Conservation (phyloP, 2,888 invertebrate species). For the Junonia oenone region DNA sequence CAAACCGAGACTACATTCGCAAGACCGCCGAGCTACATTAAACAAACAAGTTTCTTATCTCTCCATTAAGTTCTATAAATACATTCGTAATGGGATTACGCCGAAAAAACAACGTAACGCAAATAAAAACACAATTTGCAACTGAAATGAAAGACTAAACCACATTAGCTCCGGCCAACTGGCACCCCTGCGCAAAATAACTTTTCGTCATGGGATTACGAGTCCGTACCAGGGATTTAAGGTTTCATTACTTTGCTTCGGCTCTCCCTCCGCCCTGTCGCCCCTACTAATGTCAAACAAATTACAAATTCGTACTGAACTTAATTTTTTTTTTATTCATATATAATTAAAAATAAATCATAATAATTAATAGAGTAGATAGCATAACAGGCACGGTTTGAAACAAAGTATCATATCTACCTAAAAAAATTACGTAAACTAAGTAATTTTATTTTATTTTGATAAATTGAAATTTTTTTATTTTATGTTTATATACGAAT, state of each 20-base stretch:
- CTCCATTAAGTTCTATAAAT: constrained; percentile 18
- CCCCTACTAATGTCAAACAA: constrained; percentile 29
- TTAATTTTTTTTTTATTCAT: no score
- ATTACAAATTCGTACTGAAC: background rate
- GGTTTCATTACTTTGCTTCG: constrained; percentile 73
- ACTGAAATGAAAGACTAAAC: constrained; percentile 72
- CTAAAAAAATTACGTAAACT: no score
- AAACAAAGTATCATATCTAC: no score
- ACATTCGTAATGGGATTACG: constrained; percentile 44
- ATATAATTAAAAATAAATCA: no score
- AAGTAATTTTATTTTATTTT: no score
- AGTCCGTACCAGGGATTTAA: constrained; percentile 77
- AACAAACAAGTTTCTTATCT: constrained; percentile 19
- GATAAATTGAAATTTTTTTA: no score
- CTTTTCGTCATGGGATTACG: constrained; percentile 76
- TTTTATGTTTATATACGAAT: no score
- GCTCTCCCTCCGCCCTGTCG: constrained; percentile 32
- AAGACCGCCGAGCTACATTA: constrained; percentile 11
- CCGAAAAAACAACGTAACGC: constrained; percentile 48
- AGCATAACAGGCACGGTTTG: no score
- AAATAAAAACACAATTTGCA: constrained; percentile 71
- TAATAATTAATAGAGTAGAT: no score
- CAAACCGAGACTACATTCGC: background rate
- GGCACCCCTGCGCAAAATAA: constrained; percentile 61
- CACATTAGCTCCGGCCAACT: constrained; percentile 75